Percentiles rank a stretch among this genome's conserved stretches.
These are phyloP conservation scores for Rhyacophila brunnea DNA, from an alignment of 1,140 invertebrate genomes.

Conservation along the genomic window DNA sequence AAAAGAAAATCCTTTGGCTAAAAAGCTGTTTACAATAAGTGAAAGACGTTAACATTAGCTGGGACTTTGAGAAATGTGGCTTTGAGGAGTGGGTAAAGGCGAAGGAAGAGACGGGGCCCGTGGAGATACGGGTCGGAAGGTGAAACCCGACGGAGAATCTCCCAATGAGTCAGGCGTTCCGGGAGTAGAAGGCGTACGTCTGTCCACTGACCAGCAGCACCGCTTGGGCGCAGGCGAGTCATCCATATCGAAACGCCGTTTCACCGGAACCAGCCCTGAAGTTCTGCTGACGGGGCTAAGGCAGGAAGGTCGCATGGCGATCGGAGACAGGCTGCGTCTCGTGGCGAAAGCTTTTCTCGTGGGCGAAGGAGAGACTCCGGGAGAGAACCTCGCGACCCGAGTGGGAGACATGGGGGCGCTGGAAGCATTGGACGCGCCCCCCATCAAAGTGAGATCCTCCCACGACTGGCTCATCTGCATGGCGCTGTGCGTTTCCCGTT, in stretches of 20 bases:
- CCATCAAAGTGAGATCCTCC: conserved; percentile 80
- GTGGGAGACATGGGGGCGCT: conserved; percentile 49
- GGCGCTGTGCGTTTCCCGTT: conserved; percentile 80
- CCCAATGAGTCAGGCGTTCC: conserved; percentile 22
- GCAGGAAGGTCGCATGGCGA: conserved; percentile 72
- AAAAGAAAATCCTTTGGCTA: conserved; percentile 27
- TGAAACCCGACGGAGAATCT: conserved; percentile 33
- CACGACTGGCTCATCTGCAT: conserved; percentile 90
- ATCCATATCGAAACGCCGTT: conserved; percentile 77
- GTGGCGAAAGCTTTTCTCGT: conserved; percentile 77
- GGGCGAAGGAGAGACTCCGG: conserved; percentile 73
- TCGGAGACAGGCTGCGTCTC: conserved; percentile 79
- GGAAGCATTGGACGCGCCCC: conserved; percentile 53
- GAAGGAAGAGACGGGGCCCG: conserved; percentile 25
- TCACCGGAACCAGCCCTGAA: conserved; percentile 68
- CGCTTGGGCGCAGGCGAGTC: conserved; percentile 52
- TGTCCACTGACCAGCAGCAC: conserved; percentile 41
- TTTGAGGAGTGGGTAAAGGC: conserved; percentile 15
- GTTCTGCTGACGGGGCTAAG: conserved; percentile 73
- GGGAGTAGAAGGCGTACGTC: conserved; percentile 41
- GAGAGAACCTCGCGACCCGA: conserved; percentile 51
- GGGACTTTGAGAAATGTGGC: conserved; percentile 27
- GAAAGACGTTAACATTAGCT: conserved; percentile 27
- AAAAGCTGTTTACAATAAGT: conserved; percentile 16
- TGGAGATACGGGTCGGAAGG: conserved; percentile 32